Base-by-base conservation (phyloP, 2,888 invertebrate genomes). In the Thecocarcelia acutangulata region DNA sequence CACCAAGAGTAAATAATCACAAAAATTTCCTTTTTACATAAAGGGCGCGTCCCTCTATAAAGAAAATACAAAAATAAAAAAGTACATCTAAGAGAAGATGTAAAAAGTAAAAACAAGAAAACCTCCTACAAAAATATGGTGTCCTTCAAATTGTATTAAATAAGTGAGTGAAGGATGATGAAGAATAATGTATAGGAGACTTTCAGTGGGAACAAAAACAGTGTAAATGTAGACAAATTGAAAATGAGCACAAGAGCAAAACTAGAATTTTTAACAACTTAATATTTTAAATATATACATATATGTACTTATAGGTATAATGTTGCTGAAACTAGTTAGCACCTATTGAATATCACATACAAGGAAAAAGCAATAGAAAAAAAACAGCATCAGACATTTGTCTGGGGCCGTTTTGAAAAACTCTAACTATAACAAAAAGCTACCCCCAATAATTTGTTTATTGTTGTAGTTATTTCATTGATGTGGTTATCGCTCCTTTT, bases 111-210 rank as follows among this genome's bases (percentile, higher is more conserved):
- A 80, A 58, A 8, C 1, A 63, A 56, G 40, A 50, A 76, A 76
- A 66, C 50, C 33, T 72, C 61, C 80, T 59, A 76, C 33, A 58
- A 80, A 61, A 64, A 64, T 58, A 54, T 46, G 73, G 33, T 74
- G 82, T 82, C 77, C 77, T 82, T 82, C 82, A 78, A 74, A 50
- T 44, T 78, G 48, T 52, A 24, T 21, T 61, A 46, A 68, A 64
- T 61, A 13, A 61, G 54, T 28, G 69, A 56, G n/a, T 13, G 13
- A 33, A 33, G 17, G 9, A 42, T 15, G 40, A 37, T 3, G 40
- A 28, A 1, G 24, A 59, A 44, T 28, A 4, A 52, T 61, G n/a
- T 79, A 61, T 68, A 52, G 64, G 77, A 72, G 58, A 50, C 4
- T 21, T n/a, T 50, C 46, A 9, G 24, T 13, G 21, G 24, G 9